Percentiles rank a stretch among this genome's conserved stretches.
Evolutionary conservation across 2,797 vertebrate genomes (phyloP).

Genomic region (Podargus strigoides): DNA sequence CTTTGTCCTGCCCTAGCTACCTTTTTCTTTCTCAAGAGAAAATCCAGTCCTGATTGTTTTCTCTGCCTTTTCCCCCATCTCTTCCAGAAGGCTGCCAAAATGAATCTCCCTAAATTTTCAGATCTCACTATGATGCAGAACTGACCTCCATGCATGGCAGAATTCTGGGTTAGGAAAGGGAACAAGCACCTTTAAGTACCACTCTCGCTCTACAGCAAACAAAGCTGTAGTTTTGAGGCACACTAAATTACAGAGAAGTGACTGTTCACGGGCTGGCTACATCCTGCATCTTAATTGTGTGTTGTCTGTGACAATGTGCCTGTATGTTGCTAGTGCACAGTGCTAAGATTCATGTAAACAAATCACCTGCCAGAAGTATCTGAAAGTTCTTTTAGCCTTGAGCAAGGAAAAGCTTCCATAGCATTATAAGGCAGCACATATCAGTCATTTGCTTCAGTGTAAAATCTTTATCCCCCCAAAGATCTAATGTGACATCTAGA

Average conservation of each 20-base stretch:
- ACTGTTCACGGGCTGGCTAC: neutral
- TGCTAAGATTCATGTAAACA: neutral
- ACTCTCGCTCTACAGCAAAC: neutral
- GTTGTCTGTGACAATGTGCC: neutral
- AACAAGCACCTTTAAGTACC: neutral
- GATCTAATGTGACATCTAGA: neutral
- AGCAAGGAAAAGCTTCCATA: neutral
- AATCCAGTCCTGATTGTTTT: neutral
- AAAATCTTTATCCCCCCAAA: neutral
- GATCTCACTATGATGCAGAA: neutral
- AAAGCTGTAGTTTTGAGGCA: neutral
- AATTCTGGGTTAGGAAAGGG: neutral
- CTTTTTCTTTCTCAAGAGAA: neutral
- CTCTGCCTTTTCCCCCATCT: neutral
- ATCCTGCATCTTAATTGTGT: neutral
- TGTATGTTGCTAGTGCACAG: neutral
- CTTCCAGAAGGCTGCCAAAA: neutral
- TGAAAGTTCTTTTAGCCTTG: neutral
- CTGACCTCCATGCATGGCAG: neutral
- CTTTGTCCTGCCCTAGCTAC: neutral
- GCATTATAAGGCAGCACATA: neutral
- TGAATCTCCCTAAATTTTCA: neutral
- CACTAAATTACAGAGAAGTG: neutral
- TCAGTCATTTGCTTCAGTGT: neutral
- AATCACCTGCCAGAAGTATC: neutral